These are phyloP conservation scores for Pantelozetes paolii DNA, from an alignment of 2,888 invertebrate genomes.

Conservation along the genomic window DNA sequence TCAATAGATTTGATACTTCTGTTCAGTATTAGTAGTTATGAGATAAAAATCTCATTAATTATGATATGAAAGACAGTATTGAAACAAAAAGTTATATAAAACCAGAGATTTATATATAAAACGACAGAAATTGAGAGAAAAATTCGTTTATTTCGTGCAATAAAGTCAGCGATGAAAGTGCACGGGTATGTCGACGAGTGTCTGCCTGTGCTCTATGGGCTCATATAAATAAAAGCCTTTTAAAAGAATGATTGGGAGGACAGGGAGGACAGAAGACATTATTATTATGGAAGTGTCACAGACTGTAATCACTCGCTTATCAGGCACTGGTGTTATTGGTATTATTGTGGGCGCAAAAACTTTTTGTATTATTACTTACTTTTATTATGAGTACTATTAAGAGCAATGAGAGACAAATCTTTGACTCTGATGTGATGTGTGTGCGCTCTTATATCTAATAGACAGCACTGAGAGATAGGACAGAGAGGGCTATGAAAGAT, in stretches of 20 bases:
- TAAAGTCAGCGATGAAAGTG: not conserved
- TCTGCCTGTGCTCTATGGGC: not conserved
- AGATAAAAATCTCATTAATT: slow-evolving; percentile 28
- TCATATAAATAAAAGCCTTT: slow-evolving; percentile 34
- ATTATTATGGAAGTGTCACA: slow-evolving; percentile 37
- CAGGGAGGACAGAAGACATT: not conserved
- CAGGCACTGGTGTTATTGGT: not conserved
- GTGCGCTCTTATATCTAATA: not conserved
- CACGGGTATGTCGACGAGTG: not conserved
- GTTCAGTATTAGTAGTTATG: not conserved
- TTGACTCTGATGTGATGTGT: slow-evolving; percentile 16
- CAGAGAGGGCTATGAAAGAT: not conserved
- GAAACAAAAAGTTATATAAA: slow-evolving; percentile 19
- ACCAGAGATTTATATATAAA: slow-evolving; percentile 10
- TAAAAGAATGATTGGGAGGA: slow-evolving; percentile 35
- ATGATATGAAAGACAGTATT: not conserved
- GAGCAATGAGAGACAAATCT: slow-evolving; percentile 21
- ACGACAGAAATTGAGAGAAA: not conserved
- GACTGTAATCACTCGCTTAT: slow-evolving; percentile 25
- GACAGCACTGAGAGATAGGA: not conserved
- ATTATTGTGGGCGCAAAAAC: slow-evolving; percentile 22
- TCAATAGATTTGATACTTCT: not conserved
- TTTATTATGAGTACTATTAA: slow-evolving; percentile 16
- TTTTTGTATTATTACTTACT: not conserved
- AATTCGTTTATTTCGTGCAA: slow-evolving; percentile 16